Percentiles rank a stretch among this genome's conserved stretches.
Evolutionary conservation across 53 echinoderm and acorn worm species (phyloP).

Genomic region (Holothuria leucospilota): DNA sequence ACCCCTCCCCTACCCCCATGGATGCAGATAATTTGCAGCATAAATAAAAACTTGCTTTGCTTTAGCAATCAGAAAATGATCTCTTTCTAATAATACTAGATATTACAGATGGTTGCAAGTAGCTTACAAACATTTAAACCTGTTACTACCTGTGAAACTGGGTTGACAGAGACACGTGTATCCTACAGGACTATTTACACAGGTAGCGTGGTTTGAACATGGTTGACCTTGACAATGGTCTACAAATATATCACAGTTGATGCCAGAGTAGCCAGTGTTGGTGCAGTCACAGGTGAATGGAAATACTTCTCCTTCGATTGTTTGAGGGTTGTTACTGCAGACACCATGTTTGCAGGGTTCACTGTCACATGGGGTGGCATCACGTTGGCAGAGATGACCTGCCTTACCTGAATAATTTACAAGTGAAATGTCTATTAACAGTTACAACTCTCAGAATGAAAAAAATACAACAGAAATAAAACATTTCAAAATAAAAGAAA

Average conservation of each 20-base stretch:
- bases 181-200: not conserved
- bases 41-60: too few relatives aligned
- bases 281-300: constrained; percentile 3
- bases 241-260: constrained; percentile 20
- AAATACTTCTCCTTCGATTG: not conserved
- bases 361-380: constrained; percentile 44
- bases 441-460: too few relatives aligned
- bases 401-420: constrained; percentile 1
- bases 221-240: constrained; percentile 23
- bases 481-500: too few relatives aligned
- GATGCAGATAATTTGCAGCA: too few relatives aligned
- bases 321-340: not conserved
- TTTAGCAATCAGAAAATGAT: too few relatives aligned
- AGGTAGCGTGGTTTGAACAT: constrained; percentile 30
- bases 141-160: constrained; percentile 23
- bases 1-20: too few relatives aligned
- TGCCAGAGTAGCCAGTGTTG: constrained; percentile 27
- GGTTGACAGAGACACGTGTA: constrained; percentile 29
- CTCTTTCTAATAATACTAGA: too few relatives aligned
- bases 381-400: constrained; percentile 22
- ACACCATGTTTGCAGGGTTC: constrained; percentile 15
- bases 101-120: too few relatives aligned
- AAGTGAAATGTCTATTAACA: too few relatives aligned
- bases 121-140: too few relatives aligned
- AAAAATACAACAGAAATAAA: too few relatives aligned